phyloP scores from a whole-genome alignment of 2,113 vertebrate species.

The Pygoscelis antarcticus region DNA sequence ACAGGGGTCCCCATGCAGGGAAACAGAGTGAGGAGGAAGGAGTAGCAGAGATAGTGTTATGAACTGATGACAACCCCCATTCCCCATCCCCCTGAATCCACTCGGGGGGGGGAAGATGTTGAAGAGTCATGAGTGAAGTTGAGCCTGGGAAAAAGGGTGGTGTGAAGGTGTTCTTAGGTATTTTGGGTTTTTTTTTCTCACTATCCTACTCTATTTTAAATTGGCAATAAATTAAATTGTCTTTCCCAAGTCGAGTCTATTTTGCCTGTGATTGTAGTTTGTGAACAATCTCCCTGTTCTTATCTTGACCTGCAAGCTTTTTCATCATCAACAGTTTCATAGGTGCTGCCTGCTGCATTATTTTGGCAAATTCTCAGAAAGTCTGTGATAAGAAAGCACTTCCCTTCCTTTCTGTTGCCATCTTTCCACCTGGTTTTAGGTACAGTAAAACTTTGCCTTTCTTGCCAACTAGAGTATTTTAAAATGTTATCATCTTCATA shows the following conservation, averaged over 20 bases:
- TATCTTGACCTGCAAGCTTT: background rate
- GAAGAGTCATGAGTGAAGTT: background rate
- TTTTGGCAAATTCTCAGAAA: background rate
- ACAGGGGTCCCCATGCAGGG: background rate
- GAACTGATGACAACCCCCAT: accelerated
- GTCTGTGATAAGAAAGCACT: background rate
- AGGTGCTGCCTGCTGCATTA: background rate
- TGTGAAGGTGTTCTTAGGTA: background rate
- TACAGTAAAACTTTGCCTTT: background rate
- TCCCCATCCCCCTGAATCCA: background rate
- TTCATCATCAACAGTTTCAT: background rate
- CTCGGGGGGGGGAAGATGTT: background rate
- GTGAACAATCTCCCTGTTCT: background rate
- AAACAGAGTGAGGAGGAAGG: background rate
- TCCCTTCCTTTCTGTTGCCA: background rate
- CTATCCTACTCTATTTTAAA: background rate
- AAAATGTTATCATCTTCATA: background rate
- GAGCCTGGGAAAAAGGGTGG: background rate
- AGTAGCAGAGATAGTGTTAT: background rate
- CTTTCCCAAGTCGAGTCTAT: background rate
- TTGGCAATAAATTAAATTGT: background rate
- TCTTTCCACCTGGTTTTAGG: background rate
- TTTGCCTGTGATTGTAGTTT: background rate
- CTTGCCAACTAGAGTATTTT: background rate
- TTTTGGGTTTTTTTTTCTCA: background rate